Conservation (phyloP, 2,113 vertebrate genomes). For the Lampris incognitus region DNA sequence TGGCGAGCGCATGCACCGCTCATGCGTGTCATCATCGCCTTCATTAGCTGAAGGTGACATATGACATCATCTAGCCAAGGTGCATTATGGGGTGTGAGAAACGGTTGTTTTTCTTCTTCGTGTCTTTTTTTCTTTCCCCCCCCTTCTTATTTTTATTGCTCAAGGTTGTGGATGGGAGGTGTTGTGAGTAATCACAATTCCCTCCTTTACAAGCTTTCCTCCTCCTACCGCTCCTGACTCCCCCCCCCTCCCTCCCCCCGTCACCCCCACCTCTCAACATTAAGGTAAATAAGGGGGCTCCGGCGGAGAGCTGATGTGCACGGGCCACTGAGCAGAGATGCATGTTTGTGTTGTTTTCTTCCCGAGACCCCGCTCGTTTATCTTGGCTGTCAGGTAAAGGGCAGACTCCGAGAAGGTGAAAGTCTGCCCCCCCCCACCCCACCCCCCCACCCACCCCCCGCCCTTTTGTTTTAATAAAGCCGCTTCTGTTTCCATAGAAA, state of each 20-base stretch:
- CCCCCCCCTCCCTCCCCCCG: slow-evolving; percentile 8
- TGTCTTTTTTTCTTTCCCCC: slow-evolving; percentile 46
- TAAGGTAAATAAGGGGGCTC: slow-evolving; percentile 80
- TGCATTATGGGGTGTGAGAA: slow-evolving; percentile 55
- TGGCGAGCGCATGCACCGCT: slow-evolving; percentile 75
- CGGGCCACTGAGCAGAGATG: slow-evolving; percentile 78
- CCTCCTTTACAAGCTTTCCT: slow-evolving; percentile 1
- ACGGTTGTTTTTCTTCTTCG: slow-evolving; percentile 65
- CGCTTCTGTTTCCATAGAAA: slow-evolving; percentile 75
- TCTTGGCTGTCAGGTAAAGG: slow-evolving; percentile 82
- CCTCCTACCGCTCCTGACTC: slow-evolving; percentile 43
- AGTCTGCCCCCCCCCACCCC: slow-evolving; percentile 54
- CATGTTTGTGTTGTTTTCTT: slow-evolving; percentile 78
- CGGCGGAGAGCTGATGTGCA: slow-evolving; percentile 77
- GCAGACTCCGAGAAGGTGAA: slow-evolving; percentile 82
- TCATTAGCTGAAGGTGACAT: slow-evolving; percentile 83
- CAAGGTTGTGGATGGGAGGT: slow-evolving; percentile 72
- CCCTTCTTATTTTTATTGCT: slow-evolving; percentile 19
- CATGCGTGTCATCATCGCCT: slow-evolving; percentile 80
- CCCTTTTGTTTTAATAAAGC: slow-evolving; percentile 72
- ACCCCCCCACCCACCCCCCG: too few species aligned
- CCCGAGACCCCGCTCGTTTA: slow-evolving; percentile 80
- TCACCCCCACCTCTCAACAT: slow-evolving; percentile 58
- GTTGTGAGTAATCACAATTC: slow-evolving; percentile 64
- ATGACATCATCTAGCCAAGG: slow-evolving; percentile 74